Evolutionary conservation across 2,797 vertebrate species (phyloP), one percentile per base, ranked within the genome.

Genomic region (Mionectes olivaceus): DNA sequence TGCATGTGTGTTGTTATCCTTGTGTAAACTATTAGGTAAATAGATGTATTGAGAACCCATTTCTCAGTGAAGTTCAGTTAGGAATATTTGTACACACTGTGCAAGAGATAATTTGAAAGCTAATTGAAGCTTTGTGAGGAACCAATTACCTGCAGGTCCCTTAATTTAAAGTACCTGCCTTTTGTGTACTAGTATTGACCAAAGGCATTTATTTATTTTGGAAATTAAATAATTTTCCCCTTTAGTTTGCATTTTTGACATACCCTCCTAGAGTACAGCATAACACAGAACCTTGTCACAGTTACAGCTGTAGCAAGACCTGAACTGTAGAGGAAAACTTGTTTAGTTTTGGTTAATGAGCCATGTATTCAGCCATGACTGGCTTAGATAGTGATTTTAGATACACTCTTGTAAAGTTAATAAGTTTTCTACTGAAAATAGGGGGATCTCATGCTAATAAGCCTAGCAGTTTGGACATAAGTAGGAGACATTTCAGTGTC

Each of bases 21-120:
- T 98, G 93, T 97, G 97, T 97, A 98, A 98, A 98, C 96, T 97
- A 97, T 97, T 98, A 97, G 97, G 97, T 97, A 98, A 98, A 98
- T 98, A 98, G 97, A 97, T 61, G 91, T 96, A 97, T 96, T 97
- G 96, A 98, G 97, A 97, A 98, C 97, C 96, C 93, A 96, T 97
- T 98, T 97, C 97, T 95, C 96, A 95, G 95, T 97, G 97, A 95
- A 95, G 96, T 95, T 98, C 96, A 92, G 93, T 98, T 97, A 96
- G 94, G 94, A 97, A 88, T 97, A 96, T 97, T 98, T 97, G 96
- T 95, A 94, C 94, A 97, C 92, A 95, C 91, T 95, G 93, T 10
- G 17, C 94, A 69, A 96, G 97, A 97, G 96, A 97, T 95, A 97
- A 98, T 98, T 97, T 96, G 94, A 96, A 95, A 96, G 91, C 94